These are phyloP conservation scores for Machimus rusticus DNA, from an alignment of 2,888 invertebrate genomes.

Conservation along the genomic window DNA sequence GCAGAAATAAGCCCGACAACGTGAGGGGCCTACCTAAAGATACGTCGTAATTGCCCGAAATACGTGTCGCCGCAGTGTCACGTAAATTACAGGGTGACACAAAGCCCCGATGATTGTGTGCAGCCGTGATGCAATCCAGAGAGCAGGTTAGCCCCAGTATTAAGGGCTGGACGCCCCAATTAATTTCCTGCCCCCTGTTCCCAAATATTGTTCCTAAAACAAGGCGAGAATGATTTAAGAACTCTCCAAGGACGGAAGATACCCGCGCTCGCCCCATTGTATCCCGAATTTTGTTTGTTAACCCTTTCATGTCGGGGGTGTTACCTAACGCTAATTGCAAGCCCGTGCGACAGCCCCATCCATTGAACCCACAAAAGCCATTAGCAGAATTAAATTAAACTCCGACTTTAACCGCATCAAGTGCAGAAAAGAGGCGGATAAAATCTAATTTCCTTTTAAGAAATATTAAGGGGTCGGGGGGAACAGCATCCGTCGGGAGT, in stretches of 20 bases:
- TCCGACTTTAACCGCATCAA: background rate
- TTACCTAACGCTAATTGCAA: background rate
- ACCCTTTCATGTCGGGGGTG: background rate
- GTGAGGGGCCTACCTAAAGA: background rate
- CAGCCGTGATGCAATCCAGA: background rate
- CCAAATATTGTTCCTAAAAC: background rate
- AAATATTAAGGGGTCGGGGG: background rate
- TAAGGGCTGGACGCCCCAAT: background rate
- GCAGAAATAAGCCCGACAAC: background rate
- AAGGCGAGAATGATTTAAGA: background rate
- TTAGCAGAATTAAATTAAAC: background rate
- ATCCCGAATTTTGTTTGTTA: background rate
- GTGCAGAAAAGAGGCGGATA: background rate
- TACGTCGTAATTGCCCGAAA: background rate
- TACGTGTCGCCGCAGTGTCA: background rate
- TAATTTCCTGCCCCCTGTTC: background rate
- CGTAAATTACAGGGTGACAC: background rate
- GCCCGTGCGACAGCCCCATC: background rate
- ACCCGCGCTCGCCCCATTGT: background rate
- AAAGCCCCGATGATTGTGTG: background rate
- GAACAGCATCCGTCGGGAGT: background rate
- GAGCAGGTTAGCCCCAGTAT: background rate
- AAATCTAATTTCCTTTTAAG: background rate
- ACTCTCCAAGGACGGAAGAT: background rate
- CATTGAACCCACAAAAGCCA: background rate